Percentiles rank a stretch among this genome's conserved stretches.
phyloP scores from a whole-genome alignment of 2,797 vertebrate species.

The Gallinago nigripennis region DNA sequence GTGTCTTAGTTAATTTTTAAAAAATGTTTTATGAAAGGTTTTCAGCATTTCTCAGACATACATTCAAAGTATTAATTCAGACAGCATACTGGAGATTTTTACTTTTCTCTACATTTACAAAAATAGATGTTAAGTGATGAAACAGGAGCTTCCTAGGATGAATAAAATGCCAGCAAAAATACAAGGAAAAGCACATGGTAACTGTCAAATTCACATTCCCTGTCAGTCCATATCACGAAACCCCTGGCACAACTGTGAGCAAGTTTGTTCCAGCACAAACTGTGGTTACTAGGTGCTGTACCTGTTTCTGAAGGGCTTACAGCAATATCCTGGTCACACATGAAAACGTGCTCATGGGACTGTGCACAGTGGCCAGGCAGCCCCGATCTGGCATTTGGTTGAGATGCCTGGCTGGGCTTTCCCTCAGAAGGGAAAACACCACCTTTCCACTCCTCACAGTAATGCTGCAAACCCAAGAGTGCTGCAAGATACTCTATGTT shows the following conservation, averaged over 20 bases:
- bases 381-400: accelerated
- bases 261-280: not conserved
- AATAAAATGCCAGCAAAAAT: not conserved
- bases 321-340: not conserved
- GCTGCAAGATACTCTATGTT: not conserved
- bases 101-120: not conserved
- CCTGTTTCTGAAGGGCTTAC: not conserved
- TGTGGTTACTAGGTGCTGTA: not conserved
- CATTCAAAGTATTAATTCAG: not conserved
- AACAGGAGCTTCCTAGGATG: not conserved
- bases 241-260: no score
- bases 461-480: not conserved
- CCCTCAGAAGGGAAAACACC: not conserved
- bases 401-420: not conserved
- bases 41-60: not conserved
- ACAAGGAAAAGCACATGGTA: not conserved
- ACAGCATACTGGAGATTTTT: not conserved
- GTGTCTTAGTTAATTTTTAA: not conserved
- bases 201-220: not conserved
- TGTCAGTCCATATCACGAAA: not conserved
- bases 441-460: not conserved
- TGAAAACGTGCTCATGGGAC: not conserved
- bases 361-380: not conserved
- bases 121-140: not conserved
- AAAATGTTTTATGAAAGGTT: not conserved